Conservation (phyloP, 1,140 invertebrate species). For the Drosophila fuyamai region DNA sequence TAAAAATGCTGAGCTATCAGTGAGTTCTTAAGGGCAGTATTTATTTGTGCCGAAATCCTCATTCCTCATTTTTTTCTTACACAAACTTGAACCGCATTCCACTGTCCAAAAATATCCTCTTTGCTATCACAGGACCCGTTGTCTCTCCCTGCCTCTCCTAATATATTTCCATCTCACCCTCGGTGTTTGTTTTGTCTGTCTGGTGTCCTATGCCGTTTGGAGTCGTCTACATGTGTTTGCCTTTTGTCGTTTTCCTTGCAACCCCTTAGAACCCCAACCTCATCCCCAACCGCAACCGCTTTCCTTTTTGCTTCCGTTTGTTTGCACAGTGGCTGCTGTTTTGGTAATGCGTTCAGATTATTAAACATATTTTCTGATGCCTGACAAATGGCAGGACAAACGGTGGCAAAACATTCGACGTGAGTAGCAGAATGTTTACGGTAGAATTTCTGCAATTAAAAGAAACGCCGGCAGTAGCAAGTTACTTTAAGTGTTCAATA, state of each 20-base stretch:
- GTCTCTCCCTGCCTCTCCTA: conserved; percentile 4
- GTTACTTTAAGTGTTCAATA: conserved; percentile 70
- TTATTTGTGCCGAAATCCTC: too few relatives aligned
- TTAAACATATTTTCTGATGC: conserved; percentile 76
- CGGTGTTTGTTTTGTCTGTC: conserved; percentile 53
- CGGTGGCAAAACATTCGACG: conserved; percentile 28
- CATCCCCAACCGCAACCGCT: conserved; percentile 16
- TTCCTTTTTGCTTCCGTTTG: conserved; percentile 26
- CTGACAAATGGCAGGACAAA: conserved; percentile 54
- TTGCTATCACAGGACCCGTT: neutral
- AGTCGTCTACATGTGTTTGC: conserved; percentile 59
- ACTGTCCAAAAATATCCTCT: conserved; percentile 33
- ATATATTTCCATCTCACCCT: conserved; percentile 42
- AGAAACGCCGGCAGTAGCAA: conserved; percentile 1
- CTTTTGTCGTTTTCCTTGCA: conserved; percentile 28
- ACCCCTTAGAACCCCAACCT: conserved; percentile 12
- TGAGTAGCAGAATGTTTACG: conserved; percentile 6
- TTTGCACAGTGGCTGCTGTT: conserved; percentile 59
- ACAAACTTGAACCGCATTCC: neutral
- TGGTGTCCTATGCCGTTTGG: conserved; percentile 40
- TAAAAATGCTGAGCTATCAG: too few relatives aligned
- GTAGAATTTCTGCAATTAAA: conserved; percentile 47
- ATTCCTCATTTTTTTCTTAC: too few relatives aligned
- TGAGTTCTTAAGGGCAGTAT: too few relatives aligned
- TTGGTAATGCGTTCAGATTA: conserved; percentile 77